Percentiles rank a stretch among this genome's conserved stretches.
Conservation (phyloP, 2,797 vertebrate species). For the Oreochromis grahami region DNA sequence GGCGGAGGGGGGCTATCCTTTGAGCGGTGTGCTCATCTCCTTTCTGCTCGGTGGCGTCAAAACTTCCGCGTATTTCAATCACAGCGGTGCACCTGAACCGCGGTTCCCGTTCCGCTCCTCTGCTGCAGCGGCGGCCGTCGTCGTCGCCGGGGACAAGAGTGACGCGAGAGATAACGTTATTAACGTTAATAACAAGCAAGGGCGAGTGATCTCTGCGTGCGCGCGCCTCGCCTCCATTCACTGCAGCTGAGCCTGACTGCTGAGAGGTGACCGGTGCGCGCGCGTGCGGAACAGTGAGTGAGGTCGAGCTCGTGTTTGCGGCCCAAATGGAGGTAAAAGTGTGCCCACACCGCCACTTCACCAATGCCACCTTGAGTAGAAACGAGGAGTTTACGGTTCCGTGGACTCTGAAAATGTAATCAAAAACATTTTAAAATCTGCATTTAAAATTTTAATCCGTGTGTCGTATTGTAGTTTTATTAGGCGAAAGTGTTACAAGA, state of each 20-base stretch:
- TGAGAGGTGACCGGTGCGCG: conserved; percentile 8
- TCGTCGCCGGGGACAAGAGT: conserved; percentile 44
- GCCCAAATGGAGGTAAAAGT: neutral
- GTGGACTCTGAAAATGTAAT: neutral
- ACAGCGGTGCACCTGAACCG: conserved; percentile 62
- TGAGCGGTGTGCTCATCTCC: neutral
- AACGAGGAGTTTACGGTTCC: neutral
- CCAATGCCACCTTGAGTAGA: neutral
- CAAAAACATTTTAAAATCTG: neutral
- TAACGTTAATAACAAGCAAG: conserved; percentile 57
- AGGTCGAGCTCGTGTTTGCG: neutral
- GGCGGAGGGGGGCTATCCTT: neutral
- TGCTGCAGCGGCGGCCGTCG: conserved; percentile 3
- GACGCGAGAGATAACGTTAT: conserved; percentile 71
- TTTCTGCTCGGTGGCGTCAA: neutral
- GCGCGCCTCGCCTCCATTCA: conserved; percentile 23
- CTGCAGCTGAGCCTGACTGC: neutral
- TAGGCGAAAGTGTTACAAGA: neutral
- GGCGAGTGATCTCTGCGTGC: conserved; percentile 37
- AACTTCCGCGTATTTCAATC: conserved; percentile 47
- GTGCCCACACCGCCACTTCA: neutral
- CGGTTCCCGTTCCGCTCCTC: conserved; percentile 30
- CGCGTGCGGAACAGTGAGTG: neutral
- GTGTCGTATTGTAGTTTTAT: neutral
- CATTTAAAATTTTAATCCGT: neutral